These are phyloP conservation scores for Laticauda colubrina DNA, from an alignment of 2,113 vertebrate genomes.

Conservation along the genomic window DNA sequence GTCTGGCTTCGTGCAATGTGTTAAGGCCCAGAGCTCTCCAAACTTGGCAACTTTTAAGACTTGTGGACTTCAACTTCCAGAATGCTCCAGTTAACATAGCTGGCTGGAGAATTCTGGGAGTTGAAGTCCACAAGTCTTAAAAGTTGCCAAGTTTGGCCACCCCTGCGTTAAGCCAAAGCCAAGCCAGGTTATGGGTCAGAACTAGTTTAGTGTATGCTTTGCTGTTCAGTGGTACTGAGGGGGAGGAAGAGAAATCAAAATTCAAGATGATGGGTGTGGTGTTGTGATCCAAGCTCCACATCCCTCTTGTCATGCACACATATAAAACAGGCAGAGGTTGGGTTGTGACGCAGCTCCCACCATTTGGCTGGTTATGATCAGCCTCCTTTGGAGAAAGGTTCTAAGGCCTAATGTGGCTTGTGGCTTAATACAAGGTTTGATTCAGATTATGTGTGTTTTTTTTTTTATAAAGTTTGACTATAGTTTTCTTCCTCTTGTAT, in stretches of 20 bases:
- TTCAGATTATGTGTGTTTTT: neutral
- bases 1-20: neutral
- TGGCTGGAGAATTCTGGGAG: no score
- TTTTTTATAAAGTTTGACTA: no score
- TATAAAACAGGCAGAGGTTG: neutral
- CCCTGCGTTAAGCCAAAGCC: neutral
- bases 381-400: neutral
- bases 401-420: neutral
- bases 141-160: no score
- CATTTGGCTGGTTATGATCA: neutral
- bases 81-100: no score
- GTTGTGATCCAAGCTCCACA: neutral
- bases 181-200: neutral
- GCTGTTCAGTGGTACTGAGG: neutral
- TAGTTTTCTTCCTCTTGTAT: no score
- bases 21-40: no score
- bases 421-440: neutral
- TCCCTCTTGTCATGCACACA: neutral
- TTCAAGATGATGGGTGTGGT: neutral
- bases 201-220: neutral
- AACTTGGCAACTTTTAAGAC: no score
- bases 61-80: no score
- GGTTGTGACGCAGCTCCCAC: neutral
- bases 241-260: neutral
- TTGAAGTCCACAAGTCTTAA: no score